Conservation (phyloP, 2,888 invertebrate genomes). For the Lasiommata megera region DNA sequence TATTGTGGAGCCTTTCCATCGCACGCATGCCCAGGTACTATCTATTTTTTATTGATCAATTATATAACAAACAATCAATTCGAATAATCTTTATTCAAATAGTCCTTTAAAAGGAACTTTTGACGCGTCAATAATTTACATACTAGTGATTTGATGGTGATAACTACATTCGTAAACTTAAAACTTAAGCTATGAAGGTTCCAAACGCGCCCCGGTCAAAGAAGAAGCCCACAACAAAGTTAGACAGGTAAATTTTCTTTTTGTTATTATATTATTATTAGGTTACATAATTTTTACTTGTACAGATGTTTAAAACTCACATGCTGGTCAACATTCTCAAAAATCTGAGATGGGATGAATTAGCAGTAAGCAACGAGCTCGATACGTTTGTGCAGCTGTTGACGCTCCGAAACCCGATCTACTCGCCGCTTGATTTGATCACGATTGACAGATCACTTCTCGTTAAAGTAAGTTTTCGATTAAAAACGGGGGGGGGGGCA, state of each 20-base stretch:
- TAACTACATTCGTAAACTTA: no score
- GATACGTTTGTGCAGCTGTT: conserved; percentile 14
- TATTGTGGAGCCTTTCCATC: background rate
- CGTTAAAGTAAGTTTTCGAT: conserved; percentile 6
- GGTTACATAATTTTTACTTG: background rate
- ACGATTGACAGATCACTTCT: conserved; percentile 13
- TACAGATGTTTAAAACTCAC: conserved; percentile 6
- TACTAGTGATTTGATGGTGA: no score
- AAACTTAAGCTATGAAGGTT: no score
- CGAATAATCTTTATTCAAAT: no score
- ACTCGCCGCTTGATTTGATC: conserved; percentile 15
- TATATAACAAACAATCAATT: no score
- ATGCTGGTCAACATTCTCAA: conserved; percentile 1
- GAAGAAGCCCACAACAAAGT: no score
- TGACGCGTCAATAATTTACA: no score
- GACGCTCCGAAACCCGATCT: background rate
- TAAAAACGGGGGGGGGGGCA: background rate
- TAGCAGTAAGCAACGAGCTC: conserved; percentile 9
- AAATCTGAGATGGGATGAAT: background rate
- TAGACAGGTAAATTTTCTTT: no score
- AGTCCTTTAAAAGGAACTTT: no score
- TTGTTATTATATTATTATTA: no score
- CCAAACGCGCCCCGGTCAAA: no score
- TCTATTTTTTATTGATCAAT: no score
- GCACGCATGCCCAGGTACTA: background rate